phyloP scores from a whole-genome alignment of 2,888 invertebrate species.

The Stenodema calcarata region DNA sequence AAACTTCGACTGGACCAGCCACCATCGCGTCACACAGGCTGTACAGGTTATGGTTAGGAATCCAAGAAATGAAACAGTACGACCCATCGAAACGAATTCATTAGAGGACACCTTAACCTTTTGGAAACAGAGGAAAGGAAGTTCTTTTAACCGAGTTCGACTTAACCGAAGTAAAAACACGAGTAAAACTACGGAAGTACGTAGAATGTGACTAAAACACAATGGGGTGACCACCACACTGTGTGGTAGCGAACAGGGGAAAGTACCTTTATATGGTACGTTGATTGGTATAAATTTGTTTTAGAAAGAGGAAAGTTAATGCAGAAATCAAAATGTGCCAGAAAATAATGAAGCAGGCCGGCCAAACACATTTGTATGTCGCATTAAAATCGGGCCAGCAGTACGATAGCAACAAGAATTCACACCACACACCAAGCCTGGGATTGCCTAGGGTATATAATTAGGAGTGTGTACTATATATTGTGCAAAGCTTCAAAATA shows the following conservation, averaged over 20 bases:
- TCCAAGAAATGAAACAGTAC: not conserved
- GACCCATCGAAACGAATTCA: not conserved
- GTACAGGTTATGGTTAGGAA: constrained; percentile 7
- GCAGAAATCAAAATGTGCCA: too few relatives aligned
- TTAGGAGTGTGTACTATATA: too few relatives aligned
- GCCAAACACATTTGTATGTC: too few relatives aligned
- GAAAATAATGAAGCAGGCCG: too few relatives aligned
- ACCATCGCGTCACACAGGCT: constrained; percentile 16
- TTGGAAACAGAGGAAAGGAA: not conserved
- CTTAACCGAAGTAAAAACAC: not conserved
- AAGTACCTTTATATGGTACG: not conserved
- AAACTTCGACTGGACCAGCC: constrained; percentile 23
- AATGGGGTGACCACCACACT: not conserved
- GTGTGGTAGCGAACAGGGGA: not conserved
- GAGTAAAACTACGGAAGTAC: not conserved
- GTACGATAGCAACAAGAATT: too few relatives aligned
- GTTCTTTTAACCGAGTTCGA: not conserved
- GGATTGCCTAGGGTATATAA: too few relatives aligned
- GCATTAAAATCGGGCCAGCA: too few relatives aligned
- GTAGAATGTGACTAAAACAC: not conserved
- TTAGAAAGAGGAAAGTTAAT: too few relatives aligned
- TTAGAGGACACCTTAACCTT: not conserved
- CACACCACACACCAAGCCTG: too few relatives aligned
- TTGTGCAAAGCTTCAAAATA: too few relatives aligned
- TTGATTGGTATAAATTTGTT: not conserved